These are phyloP conservation scores for Saccostrea echinata DNA, from an alignment of 1,140 invertebrate genomes.

Conservation along the genomic window DNA sequence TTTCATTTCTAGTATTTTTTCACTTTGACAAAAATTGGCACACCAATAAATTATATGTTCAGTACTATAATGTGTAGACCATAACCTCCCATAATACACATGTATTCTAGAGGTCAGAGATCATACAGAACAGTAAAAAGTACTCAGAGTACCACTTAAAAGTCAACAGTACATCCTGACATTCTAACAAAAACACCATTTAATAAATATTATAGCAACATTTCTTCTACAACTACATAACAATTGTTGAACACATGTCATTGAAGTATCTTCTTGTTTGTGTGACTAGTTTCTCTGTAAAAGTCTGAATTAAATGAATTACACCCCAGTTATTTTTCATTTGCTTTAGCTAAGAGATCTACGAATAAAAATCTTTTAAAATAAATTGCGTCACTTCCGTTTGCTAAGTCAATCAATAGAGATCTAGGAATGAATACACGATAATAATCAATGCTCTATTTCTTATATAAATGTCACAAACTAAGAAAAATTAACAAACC, in stretches of 20 bases:
- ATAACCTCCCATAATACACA: too few relatives aligned
- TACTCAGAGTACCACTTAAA: not conserved
- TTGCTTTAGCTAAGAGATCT: not conserved
- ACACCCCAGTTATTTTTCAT: not conserved
- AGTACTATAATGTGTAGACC: too few relatives aligned
- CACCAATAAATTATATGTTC: too few relatives aligned
- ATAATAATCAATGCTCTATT: not conserved
- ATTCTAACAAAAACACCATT: not conserved
- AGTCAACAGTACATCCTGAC: not conserved
- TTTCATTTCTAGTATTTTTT: too few relatives aligned
- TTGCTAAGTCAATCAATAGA: not conserved
- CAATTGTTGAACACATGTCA: not conserved
- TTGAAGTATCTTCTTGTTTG: not conserved
- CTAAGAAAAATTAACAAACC: not conserved
- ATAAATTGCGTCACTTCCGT: not conserved
- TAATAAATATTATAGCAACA: not conserved
- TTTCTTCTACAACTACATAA: conserved; percentile 5
- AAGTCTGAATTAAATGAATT: not conserved
- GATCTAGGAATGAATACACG: not conserved
- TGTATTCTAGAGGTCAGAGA: too few relatives aligned
- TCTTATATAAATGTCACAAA: not conserved
- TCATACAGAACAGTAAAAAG: too few relatives aligned
- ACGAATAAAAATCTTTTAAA: not conserved
- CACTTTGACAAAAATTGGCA: too few relatives aligned
- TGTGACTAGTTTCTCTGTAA: not conserved